Base-by-base conservation (phyloP, 2,797 vertebrate genomes). In the Tinamus major region DNA sequence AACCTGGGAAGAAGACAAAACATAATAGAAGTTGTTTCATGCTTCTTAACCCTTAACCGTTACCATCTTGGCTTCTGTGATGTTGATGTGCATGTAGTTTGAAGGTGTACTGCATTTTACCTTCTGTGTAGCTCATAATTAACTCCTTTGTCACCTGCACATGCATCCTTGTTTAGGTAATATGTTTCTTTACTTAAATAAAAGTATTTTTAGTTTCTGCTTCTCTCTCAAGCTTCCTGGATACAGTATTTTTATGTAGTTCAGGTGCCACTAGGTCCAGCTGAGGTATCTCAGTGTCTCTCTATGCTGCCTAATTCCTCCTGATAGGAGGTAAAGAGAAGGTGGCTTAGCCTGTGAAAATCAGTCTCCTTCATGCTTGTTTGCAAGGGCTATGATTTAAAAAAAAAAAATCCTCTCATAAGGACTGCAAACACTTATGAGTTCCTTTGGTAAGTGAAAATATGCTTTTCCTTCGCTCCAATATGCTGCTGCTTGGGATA, bases 31-130 rank as follows among this genome's bases (percentile, higher is more conserved):
- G 20, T 35, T 13, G 7, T 65, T 80, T 51, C 27, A 78, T 48
- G 62, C 56, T 90, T 27, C n/a, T 85, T 46, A 26, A 53, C 8
- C 8, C 42, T 15, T 51, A 24, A 39, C 20, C 77, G 69, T 58
- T 77, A 23, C 29, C 33, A 4, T 49, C 41, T 48, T 79, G 67
- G 33, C 68, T 59, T 1, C 39, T 74, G 67, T 12, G 6, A 14
- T 79, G 39, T 39, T 41, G 58, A 23, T 16, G 15, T 23, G 31
- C 6, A 1, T 63, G 31, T n/a, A 9, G 42, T 9, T 37, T 0
- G 0, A 20, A 13, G 9, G 0, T 33, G 6, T 17, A 17, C 1
- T 8, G 13, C 0, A 2, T 41, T 62, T 77, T 69, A 61, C n/a
- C 8, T 23, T 78, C 27, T 51, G 1, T 0, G 0, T 33, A 23